phyloP scores from a whole-genome alignment of 1,140 invertebrate species.

The Papilio dardanus region DNA sequence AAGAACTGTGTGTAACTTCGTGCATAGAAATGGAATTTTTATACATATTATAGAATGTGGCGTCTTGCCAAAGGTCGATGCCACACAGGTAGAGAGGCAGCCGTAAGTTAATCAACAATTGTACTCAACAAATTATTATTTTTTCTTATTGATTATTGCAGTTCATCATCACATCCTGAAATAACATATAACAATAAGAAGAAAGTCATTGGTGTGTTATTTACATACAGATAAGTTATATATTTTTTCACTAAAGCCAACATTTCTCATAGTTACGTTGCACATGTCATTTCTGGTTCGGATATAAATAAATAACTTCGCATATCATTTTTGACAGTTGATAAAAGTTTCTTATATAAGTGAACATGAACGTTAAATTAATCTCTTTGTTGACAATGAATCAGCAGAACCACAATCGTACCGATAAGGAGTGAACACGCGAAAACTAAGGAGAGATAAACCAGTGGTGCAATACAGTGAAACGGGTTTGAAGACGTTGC shows the following conservation, averaged over 20 bases:
- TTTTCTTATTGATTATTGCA: too few species aligned
- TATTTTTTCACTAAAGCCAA: background rate
- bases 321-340: background rate
- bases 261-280: background rate
- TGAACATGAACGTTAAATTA: background rate
- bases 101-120: background rate
- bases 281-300: background rate
- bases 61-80: background rate
- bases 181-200: too few species aligned
- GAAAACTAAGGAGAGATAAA: background rate
- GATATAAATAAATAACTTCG: background rate
- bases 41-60: background rate
- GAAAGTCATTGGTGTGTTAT: too few species aligned
- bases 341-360: background rate
- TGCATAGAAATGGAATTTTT: conserved; percentile 5
- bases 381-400: background rate
- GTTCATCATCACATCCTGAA: too few species aligned
- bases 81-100: background rate
- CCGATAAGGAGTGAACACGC: background rate
- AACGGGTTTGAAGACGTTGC: conserved; percentile 18
- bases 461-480: background rate
- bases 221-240: too few species aligned
- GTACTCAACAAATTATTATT: background rate
- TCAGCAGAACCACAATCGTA: background rate
- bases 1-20: background rate